Evolutionary conservation across 1,140 invertebrate genomes (phyloP), one percentile per base, ranked within the genome.

Genomic region (Patella vulgata): DNA sequence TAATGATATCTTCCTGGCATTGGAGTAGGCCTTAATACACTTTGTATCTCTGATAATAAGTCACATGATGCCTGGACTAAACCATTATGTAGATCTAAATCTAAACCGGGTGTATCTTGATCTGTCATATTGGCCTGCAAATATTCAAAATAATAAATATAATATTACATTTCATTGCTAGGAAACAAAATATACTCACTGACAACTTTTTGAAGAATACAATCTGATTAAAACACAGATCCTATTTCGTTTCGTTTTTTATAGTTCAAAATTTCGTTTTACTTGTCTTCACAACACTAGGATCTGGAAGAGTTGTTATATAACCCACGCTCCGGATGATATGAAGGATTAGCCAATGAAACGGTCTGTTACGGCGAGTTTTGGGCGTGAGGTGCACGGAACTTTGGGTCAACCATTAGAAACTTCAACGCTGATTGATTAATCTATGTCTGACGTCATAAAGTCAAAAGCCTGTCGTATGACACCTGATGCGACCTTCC

Each of bases 1-100:
- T 85, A 85, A 63, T 85, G 82, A 40, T 71, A 62, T 62, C 82
- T 62, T 3, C 83, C 83, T 21, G 78, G 74, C 63, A 81, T 77
- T 9, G 78, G 74, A 28, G 75, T 78, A 12, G 74, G 77, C 59
- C 73, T 69, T 2, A 85, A 71, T 6, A 81, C 79, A 53, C 62
- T 66, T 62, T 83, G 79, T 21, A 82, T 63, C 21, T 72, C 59
- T 27, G 66, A 66, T 39, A 84, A 63, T 54, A 83, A 63, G 21
- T 79, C 71, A 70, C 79, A 81, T n/a, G 81, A 82, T 25, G 77
- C 81, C 40, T 77, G 70, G 12, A 83, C 77, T 25, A 85, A 61
- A n/a, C 65, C 63, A 50, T 80, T 77, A 52, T 82, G 81, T 43
- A 84, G 70, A n/a, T 84, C 81, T 59, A 77, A 69, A 66, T 83